Base-by-base conservation (phyloP, 2,797 vertebrate species). In the Mus caroli region DNA sequence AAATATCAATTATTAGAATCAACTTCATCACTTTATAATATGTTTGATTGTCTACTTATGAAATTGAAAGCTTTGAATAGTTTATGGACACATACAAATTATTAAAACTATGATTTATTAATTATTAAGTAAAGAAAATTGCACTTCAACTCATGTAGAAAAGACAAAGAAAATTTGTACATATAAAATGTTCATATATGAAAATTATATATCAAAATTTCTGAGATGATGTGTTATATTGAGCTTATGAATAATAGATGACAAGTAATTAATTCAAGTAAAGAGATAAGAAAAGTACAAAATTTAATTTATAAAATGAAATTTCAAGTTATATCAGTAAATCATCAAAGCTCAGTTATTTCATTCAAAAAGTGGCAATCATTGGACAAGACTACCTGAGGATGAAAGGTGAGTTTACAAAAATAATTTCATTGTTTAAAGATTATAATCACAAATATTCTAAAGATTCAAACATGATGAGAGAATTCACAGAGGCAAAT, bases 341-440 rank as follows among this genome's bases (percentile, higher is more conserved):
- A 76, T 85, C 19, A 80, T 71, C 50, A 75, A 78, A 79, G 0
- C 0, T 14, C 17, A 79, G 3, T 19, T 71, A 60, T 79, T 90
- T 62, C 31, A 64, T 90, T 90, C 8, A 12, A 60, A 89, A 83
- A 69, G 7, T 40, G 4, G 6, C 17, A 67, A 92, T 87, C 14
- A 67, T 76, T n/a, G 56, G 52, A 84, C 15, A 71, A 62, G 2
- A 85, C 24, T 82, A 5, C 22, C 85, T 73, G 54, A 77, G 28
- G 12, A 24, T 40, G 19, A 75, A 60, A 37, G 67, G 19, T 76
- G 11, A 31, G 20, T 40, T 78, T 12, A 10, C 2, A 92, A 56
- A 93, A 96, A 85, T 34, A 91, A 96, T 64, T 20, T 14, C 11
- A 60, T 73, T 52, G n/a, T 90, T 91, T 75, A 62, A 94, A 75